phyloP scores from a whole-genome alignment of 2,888 invertebrate species.

The Lagria hirta region DNA sequence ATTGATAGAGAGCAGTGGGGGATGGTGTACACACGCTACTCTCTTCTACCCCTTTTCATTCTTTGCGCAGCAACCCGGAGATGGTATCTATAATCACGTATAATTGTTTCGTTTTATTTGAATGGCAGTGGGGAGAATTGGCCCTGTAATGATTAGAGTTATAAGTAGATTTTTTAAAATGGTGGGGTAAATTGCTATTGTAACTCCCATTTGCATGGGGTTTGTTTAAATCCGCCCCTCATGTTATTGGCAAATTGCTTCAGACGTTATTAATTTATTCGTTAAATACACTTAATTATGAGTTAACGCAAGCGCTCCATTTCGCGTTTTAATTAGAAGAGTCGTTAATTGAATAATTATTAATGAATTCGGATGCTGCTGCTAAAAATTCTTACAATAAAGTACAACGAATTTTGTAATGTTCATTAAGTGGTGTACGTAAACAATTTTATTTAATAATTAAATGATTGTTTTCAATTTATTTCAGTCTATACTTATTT shows the following conservation, averaged over 20 bases:
- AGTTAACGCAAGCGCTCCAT: constrained; percentile 9
- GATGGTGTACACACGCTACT: constrained; percentile 18
- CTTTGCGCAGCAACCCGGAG: constrained; percentile 28
- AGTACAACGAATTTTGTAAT: no score
- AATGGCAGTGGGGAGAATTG: constrained; percentile 6
- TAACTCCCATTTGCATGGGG: no score
- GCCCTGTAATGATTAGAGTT: constrained; percentile 10
- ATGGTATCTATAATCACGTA: constrained; percentile 15
- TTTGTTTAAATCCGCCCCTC: not conserved
- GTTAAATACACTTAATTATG: constrained; percentile 16
- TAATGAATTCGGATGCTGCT: constrained; percentile 15
- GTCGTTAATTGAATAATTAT: constrained; percentile 23
- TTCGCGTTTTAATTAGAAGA: constrained; percentile 16
- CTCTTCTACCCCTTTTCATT: constrained; percentile 29
- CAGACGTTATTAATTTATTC: constrained; percentile 14
- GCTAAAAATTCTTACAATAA: no score
- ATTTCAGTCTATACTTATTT: no score
- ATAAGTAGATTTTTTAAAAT: constrained; percentile 10
- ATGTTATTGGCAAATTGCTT: constrained; percentile 6
- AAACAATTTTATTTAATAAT: no score
- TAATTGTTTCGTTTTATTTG: constrained; percentile 16
- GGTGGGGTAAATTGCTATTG: no score
- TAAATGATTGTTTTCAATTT: no score
- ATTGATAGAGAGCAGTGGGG: constrained; percentile 27
- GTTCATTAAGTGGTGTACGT: no score